Evolutionary conservation across 2,888 invertebrate species (phyloP).

Genomic region (Drosophila atripex): DNA sequence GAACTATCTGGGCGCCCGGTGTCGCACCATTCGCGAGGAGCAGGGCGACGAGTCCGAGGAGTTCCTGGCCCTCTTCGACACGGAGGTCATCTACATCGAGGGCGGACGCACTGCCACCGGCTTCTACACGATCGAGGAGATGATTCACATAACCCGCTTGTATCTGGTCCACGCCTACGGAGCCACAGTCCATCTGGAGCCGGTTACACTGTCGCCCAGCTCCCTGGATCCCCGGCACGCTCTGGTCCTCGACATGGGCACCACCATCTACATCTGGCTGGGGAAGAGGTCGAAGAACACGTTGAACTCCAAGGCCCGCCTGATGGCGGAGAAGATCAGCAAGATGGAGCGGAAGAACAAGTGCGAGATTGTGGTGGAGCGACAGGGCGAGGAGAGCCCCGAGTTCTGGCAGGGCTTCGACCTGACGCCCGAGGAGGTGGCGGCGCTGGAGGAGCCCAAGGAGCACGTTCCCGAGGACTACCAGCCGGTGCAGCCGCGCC

Average conservation of each 20-base stretch:
- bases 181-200: slow-evolving; percentile 93
- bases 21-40: slow-evolving; percentile 97
- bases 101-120: slow-evolving; percentile 98
- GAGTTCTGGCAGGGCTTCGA: slow-evolving; percentile 93
- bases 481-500: slow-evolving; percentile 86
- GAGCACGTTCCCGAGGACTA: slow-evolving; percentile 80
- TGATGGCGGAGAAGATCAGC: slow-evolving; percentile 99
- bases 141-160: slow-evolving; percentile 91
- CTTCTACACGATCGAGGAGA: slow-evolving; percentile 98
- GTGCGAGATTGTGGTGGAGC: slow-evolving; percentile 93
- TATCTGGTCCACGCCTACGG: slow-evolving; percentile 96
- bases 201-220: slow-evolving; percentile 88
- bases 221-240: slow-evolving; percentile 96
- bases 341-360: slow-evolving; percentile 98
- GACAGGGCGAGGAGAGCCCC: slow-evolving; percentile 91
- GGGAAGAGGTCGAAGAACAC: slow-evolving; percentile 92
- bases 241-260: slow-evolving; percentile 94
- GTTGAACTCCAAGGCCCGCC: slow-evolving; percentile 89
- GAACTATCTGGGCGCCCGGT: slow-evolving; percentile 96
- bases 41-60: slow-evolving; percentile 98
- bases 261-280: slow-evolving; percentile 95
- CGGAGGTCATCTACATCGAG: slow-evolving; percentile 96
- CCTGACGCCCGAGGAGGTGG: slow-evolving; percentile 70
- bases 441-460: slow-evolving; percentile 84
- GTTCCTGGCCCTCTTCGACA: slow-evolving; percentile 95